phyloP scores from a whole-genome alignment of 2,113 vertebrate species.

The Aspidoscelis tigris region DNA sequence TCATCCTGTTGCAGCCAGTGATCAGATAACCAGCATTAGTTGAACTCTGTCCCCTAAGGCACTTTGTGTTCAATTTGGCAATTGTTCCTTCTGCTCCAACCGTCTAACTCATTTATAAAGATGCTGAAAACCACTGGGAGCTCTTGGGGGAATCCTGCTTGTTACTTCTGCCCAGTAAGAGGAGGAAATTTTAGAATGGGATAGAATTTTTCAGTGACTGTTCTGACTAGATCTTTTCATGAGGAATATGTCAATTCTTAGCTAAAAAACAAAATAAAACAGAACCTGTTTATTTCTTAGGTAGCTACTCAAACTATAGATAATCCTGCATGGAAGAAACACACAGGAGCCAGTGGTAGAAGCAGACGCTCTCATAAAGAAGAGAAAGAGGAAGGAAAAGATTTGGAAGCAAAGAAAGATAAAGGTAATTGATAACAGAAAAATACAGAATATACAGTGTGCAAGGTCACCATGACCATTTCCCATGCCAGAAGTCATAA shows the following conservation, averaged over 20 bases:
- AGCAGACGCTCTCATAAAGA: slow-evolving; percentile 73
- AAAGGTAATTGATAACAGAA: slow-evolving; percentile 69
- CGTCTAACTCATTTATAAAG: no score
- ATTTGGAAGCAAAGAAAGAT: slow-evolving; percentile 51
- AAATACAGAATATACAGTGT: no score
- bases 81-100: no score
- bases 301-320: slow-evolving; percentile 72
- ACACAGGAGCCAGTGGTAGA: slow-evolving; percentile 61
- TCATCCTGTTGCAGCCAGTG: no score
- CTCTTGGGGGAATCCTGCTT: no score
- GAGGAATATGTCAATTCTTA: background rate
- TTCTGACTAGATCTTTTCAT: slow-evolving; percentile 16
- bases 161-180: no score
- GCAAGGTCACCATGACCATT: no score
- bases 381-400: slow-evolving; percentile 74
- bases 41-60: no score
- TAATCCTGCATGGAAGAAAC: slow-evolving; percentile 67
- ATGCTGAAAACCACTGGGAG: no score
- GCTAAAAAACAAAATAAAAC: slow-evolving; percentile 25
- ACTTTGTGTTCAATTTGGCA: no score
- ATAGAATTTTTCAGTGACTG: background rate
- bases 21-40: no score
- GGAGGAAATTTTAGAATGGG: background rate
- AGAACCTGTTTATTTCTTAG: slow-evolving; percentile 76
- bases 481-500: no score